Evolutionary conservation across 53 echinoderm and acorn worm species (phyloP), one percentile per base, ranked within the genome.

Genomic region (Astropecten irregularis): DNA sequence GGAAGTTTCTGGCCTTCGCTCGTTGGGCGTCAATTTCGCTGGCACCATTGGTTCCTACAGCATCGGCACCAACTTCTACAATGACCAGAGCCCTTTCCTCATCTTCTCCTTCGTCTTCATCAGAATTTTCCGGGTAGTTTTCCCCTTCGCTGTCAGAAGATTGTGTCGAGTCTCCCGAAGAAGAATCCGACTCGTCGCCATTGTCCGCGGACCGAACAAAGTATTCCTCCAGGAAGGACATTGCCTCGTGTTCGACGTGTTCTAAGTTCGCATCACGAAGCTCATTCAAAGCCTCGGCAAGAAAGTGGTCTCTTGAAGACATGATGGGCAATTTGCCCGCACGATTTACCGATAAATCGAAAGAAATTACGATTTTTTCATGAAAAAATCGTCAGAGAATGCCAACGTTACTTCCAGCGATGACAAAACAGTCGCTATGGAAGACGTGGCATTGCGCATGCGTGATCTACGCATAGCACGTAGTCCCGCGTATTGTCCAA

Each of bases 231-330:
- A 68, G 46, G 13, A 68, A 68, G 26, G 25, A 44, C 47, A 68
- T 11, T 7, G 10, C 68, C 42, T 68, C 68, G 39, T 68, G 36
- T 22, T 60, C 60, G 6, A 60, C 60, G 30, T 31, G 27, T 27
- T 27, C 30, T 31, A 60, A 31, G 30, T 60, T 60, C 28, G 60
- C 60, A 60, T 60, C 60, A 60, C 15, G 68, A 11, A 46, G 15
- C 44, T 68, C 68, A 16, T 68, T 68, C 25, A 68, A 47, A 25
- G 68, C 68, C 68, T 42, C 27, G 2, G 68, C 68, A 15, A 42
- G 44, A 68, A 25, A 68, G 11, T 42, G 1, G 25, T 42, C 68
- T 47, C 47, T 68, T 29, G 68, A 68, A 68, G 26, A 40, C 67
- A 68, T 68, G 4, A 42, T 25, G 15, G 0, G 39, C n/a, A 40